These are phyloP conservation scores for Dendrolimus houi DNA, from an alignment of 2,888 invertebrate genomes.

Conservation along the genomic window DNA sequence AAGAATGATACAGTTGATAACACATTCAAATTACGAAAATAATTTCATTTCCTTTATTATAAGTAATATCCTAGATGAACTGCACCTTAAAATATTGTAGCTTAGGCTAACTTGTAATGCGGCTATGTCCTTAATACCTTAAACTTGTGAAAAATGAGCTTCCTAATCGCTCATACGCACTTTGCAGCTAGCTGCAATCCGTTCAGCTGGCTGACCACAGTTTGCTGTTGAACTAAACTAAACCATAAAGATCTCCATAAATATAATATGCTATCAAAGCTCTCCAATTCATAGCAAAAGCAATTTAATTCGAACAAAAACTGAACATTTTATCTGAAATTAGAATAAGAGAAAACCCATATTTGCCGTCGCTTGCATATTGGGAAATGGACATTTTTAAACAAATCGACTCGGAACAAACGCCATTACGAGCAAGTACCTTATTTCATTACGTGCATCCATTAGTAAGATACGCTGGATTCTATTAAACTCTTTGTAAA, in stretches of 20 bases:
- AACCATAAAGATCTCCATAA: too few relatives aligned
- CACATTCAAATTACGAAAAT: too few relatives aligned
- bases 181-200: too few relatives aligned
- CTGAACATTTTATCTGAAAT: background rate
- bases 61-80: too few relatives aligned
- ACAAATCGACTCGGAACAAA: constrained; percentile 51
- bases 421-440: constrained; percentile 56
- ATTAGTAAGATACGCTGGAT: constrained; percentile 70
- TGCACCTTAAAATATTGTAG: too few relatives aligned
- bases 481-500: constrained; percentile 55
- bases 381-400: constrained; percentile 46
- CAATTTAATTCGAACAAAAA: background rate
- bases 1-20: background rate
- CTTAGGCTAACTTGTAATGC: too few relatives aligned
- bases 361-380: constrained; percentile 40
- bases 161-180: too few relatives aligned
- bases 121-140: too few relatives aligned
- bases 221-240: too few relatives aligned
- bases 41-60: too few relatives aligned
- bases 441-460: constrained; percentile 70
- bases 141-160: too few relatives aligned
- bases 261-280: background rate
- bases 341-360: constrained; percentile 16
- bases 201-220: too few relatives aligned
- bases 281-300: background rate